Percentiles rank a stretch among this genome's conserved stretches.
These are phyloP conservation scores for Pseudoatta argentina DNA, from an alignment of 1,140 invertebrate species.

Conservation along the genomic window DNA sequence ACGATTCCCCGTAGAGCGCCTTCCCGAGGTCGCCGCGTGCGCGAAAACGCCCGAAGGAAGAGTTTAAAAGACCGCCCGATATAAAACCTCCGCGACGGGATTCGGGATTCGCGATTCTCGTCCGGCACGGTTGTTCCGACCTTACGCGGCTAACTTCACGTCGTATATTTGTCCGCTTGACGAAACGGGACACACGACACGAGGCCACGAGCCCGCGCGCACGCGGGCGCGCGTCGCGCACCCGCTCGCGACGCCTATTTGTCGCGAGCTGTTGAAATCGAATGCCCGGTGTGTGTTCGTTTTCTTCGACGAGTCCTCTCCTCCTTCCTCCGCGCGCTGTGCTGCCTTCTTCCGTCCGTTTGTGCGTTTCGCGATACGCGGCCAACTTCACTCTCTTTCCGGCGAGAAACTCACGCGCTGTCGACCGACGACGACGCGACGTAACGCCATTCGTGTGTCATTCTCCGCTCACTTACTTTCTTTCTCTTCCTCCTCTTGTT, in stretches of 20 bases:
- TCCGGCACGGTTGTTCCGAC: too few relatives aligned
- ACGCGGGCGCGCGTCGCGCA: conserved; percentile 41
- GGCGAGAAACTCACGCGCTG: conserved; percentile 9
- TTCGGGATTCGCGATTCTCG: too few relatives aligned
- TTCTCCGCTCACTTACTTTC: not conserved
- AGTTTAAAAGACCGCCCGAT: not conserved
- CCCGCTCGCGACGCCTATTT: conserved; percentile 12
- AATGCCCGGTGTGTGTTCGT: not conserved
- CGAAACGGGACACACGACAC: conserved; percentile 8
- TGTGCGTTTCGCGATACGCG: not conserved
- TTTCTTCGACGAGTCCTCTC: not conserved
- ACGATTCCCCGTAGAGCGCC: conserved; percentile 6
- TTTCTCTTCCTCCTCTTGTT: not conserved
- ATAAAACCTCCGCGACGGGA: not conserved
- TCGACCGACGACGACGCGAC: not conserved
- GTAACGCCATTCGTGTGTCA: conserved; percentile 14
- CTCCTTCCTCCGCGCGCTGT: not conserved
- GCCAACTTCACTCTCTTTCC: conserved; percentile 11
- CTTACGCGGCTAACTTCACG: too few relatives aligned
- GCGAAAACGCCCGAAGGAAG: not conserved
- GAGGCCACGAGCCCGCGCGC: conserved; percentile 33
- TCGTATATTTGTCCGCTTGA: not conserved
- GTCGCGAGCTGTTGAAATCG: not conserved
- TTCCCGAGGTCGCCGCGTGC: not conserved
- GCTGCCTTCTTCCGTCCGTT: not conserved